Evolutionary conservation across 2,888 invertebrate genomes (phyloP).

Genomic region (Lypha dubia): DNA sequence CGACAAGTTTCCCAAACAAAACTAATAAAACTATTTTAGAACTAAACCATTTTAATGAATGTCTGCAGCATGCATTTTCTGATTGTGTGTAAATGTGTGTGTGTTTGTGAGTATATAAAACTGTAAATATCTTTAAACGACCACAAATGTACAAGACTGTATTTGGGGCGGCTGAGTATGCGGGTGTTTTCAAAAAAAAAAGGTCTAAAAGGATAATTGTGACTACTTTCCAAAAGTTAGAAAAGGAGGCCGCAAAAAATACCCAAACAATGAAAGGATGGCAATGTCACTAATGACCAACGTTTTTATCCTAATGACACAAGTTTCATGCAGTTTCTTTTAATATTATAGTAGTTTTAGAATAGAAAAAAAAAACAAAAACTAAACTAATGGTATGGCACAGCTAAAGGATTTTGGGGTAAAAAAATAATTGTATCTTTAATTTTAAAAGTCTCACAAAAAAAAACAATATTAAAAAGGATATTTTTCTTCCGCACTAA

Average conservation of each 20-base stretch:
- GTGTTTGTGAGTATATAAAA: background rate
- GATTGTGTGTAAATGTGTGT: background rate
- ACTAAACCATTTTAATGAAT: conserved; percentile 46
- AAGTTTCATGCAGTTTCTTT: conserved; percentile 75
- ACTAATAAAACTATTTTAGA: conserved; percentile 63
- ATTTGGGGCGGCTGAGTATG: background rate
- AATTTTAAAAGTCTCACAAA: no score
- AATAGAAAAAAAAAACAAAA: background rate
- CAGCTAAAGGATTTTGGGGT: conserved; percentile 22
- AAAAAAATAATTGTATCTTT: conserved; percentile 12
- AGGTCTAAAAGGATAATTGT: conserved; percentile 41
- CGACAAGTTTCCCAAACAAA: conserved; percentile 29
- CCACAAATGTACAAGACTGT: conserved; percentile 9
- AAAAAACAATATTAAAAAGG: background rate
- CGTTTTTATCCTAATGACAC: conserved; percentile 80
- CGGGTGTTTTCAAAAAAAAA: background rate
- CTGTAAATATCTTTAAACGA: background rate
- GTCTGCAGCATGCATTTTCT: background rate
- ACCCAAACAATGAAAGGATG: conserved; percentile 41
- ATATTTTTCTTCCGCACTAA: no score
- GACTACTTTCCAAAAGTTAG: conserved; percentile 31
- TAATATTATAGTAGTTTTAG: conserved; percentile 21
- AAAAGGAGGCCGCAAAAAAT: background rate
- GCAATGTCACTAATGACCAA: conserved; percentile 78
- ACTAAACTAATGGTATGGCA: conserved; percentile 16